Base-by-base conservation (phyloP, 2,797 vertebrate species). In the Poecilia gillii region DNA sequence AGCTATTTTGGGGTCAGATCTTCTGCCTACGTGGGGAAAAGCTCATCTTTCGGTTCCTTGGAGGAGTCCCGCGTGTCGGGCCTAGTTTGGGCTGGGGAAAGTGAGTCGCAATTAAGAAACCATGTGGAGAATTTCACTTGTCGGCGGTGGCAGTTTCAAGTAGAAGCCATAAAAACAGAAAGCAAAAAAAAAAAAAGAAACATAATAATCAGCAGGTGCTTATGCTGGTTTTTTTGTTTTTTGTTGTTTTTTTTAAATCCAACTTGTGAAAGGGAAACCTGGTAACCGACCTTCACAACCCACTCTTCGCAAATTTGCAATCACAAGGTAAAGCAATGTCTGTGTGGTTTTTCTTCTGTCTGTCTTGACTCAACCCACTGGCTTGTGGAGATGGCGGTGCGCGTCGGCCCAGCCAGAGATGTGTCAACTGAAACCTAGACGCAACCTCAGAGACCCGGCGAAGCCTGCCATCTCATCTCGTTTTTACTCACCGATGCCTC, bases 341-440 rank as follows among this genome's bases (percentile, higher is more conserved):
- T 45, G 72, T 88, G 90, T 83, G 92, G 92, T 93, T 93, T 87
- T 82, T 71, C 76, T 76, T 87, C 73, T 75, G 75, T 72, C 77
- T 71, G 74, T 57, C 46, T 86, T 84, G 84, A 91, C 84, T 90
- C 88, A 88, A 79, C 85, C 85, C 75, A 79, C 77, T 88, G 90
- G 78, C 88, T 87, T 92, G 89, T 88, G 90, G 93, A 94, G 83
- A 89, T 74, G 85, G 81, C 83, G 85, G 86, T 75, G 84, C 79
- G 55, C 43, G 77, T 66, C 1, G 84, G 70, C 72, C 79, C 73
- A 74, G 88, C 72, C 68, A 82, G 84, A 82, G 78, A 88, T 80
- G 84, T 92, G 90, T 93, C 90, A 91, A 92, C 90, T 79, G 89
- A 94, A 93, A 93, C 91, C 85, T 77, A 88, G 84, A 88, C 79